Base-by-base conservation (phyloP, 2,797 vertebrate species). In the Xenentodon cancila region DNA sequence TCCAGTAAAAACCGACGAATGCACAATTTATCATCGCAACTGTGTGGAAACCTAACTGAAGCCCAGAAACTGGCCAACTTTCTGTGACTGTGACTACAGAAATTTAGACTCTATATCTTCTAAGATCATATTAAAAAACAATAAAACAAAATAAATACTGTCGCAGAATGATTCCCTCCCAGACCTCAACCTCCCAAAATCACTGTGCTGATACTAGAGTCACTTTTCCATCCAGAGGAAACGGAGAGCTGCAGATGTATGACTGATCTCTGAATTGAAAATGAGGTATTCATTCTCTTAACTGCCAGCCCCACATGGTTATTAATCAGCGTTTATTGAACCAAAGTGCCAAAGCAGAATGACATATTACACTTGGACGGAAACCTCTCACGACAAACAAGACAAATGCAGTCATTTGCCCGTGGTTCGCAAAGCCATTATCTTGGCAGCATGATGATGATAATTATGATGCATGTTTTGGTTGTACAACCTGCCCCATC, bases 241-340 rank as follows among this genome's bases (percentile, higher is more conserved):
- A 64, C 60, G 12, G 44, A n/a, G 22, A 64, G 30, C 47, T 9
- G 6, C 27, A 20, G 30, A 53, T 57, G 27, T 66, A 46, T 51
- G 53, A 64, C 60, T 43, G 57, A 55, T 72, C 21, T 66, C 54
- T 43, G 72, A 76, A 68, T 70, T 18, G 53, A 15, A 44, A 71
- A 40, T 3, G 16, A 64, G 53, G 22, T 20, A 49, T 75, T 67
- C 34, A 16, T 52, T 62, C 47, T 57, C 56, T 72, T 60, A 56
- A 47, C 64, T 57, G 63, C 59, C 68, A 51, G 62, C 66, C 58
- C 55, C 66, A 73, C 56, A 71, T 51, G 66, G 68, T 67, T 75
- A 68, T 84, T 75, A 68, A 77, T 88, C 80, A 81, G n/a, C 55
- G 64, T 76, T 85, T 75, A 84, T 77, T 81, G 75, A 79, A 74